These are phyloP conservation scores for Hydrozoanthus gracilis DNA, from an alignment of 92 coral and sea anemone genomes.

Conservation along the genomic window DNA sequence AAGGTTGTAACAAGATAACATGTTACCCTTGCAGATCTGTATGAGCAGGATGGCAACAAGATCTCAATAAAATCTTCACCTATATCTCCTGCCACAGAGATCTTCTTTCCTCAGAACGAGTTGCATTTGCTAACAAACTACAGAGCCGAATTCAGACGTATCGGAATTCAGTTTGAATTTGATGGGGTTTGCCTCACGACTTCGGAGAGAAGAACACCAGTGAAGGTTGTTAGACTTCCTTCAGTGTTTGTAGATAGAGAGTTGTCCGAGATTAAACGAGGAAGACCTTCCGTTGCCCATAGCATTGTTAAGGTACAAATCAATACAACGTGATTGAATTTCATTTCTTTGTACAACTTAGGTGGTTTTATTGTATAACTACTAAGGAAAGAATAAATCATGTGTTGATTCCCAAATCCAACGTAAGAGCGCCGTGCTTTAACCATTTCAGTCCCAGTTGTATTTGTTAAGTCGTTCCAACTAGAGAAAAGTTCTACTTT, in stretches of 20 bases:
- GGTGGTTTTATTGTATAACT: no score
- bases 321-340: no score
- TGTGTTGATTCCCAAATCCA: not conserved
- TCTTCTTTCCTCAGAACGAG: constrained; percentile 72
- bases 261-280: constrained; percentile 77
- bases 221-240: constrained; percentile 68
- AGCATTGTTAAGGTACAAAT: constrained; percentile 86
- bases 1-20: not conserved
- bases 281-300: constrained; percentile 79
- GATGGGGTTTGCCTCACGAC: constrained; percentile 41
- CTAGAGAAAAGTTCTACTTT: no score
- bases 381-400: not conserved
- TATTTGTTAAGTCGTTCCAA: no score
- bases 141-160: constrained; percentile 75
- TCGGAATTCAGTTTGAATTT: constrained; percentile 77
- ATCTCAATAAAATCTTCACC: constrained; percentile 73
- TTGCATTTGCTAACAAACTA: constrained; percentile 73
- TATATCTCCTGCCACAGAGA: constrained; percentile 75
- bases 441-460: no score
- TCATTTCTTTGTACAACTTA: no score
- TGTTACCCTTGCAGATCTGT: constrained; percentile 66
- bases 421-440: not conserved
- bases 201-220: constrained; percentile 43
- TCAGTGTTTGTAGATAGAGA: constrained; percentile 91
- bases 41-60: constrained; percentile 42